Percentiles rank a stretch among this genome's conserved stretches.
Evolutionary conservation across 2,113 vertebrate genomes (phyloP).

Genomic region (Clinocottus analis): DNA sequence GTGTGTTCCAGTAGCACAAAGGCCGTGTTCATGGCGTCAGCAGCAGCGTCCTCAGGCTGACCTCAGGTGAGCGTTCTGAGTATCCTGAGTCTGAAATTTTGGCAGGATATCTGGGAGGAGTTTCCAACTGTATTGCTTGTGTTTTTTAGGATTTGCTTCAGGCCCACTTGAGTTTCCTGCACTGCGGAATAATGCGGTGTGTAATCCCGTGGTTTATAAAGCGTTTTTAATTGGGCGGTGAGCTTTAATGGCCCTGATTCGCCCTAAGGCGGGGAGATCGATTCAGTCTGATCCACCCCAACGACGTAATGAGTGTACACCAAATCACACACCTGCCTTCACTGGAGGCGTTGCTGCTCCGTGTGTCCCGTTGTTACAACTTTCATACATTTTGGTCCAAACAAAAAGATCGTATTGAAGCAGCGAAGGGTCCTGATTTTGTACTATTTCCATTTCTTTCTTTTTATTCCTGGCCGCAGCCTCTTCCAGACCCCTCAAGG

Average conservation of each 20-base stretch:
- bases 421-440: not conserved
- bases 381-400: not conserved
- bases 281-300: slow-evolving; percentile 15
- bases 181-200: slow-evolving; percentile 22
- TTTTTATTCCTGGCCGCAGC: not conserved
- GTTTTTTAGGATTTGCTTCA: slow-evolving; percentile 11
- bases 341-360: not conserved
- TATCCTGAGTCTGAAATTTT: not conserved
- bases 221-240: slow-evolving; percentile 24
- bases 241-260: slow-evolving; percentile 23
- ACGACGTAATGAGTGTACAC: not conserved
- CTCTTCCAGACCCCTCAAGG: not conserved
- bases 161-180: slow-evolving; percentile 21
- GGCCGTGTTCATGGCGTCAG: slow-evolving; percentile 33
- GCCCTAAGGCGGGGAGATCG: slow-evolving; percentile 13
- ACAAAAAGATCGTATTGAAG: not conserved
- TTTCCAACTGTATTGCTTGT: not conserved
- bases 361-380: not conserved
- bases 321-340: not conserved
- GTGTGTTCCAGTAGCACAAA: slow-evolving; percentile 42
- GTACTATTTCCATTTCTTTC: not conserved
- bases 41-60: slow-evolving; percentile 41
- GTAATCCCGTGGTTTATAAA: slow-evolving; percentile 17
- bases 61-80: slow-evolving; percentile 36
- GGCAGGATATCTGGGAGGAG: not conserved